phyloP scores from a whole-genome alignment of 2,888 invertebrate species.

The Xylota sylvarum region DNA sequence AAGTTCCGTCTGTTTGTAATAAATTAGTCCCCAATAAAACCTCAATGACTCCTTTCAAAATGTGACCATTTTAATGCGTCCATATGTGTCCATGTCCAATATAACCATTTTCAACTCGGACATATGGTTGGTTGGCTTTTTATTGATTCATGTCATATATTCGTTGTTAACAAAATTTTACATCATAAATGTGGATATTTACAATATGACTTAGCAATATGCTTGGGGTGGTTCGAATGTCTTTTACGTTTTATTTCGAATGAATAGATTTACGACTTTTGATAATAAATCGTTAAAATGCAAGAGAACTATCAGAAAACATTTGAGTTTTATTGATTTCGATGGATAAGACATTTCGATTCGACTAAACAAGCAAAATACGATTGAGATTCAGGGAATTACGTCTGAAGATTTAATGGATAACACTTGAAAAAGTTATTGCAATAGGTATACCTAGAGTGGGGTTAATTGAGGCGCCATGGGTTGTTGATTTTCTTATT shows the following conservation, averaged over 20 bases:
- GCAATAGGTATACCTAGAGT: background rate
- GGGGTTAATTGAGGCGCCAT: constrained; percentile 42
- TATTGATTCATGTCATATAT: constrained; percentile 35
- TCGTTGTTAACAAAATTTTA: constrained; percentile 45
- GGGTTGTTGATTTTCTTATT: background rate
- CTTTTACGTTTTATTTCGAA: constrained; percentile 20
- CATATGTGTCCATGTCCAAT: constrained; percentile 24
- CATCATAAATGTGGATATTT: constrained; percentile 56
- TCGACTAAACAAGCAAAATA: constrained; percentile 28
- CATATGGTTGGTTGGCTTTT: constrained; percentile 3
- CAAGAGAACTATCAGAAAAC: constrained; percentile 43
- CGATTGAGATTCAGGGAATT: constrained; percentile 58
- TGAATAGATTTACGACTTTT: constrained; percentile 66
- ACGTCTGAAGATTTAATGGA: constrained; percentile 38
- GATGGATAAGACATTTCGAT: constrained; percentile 20
- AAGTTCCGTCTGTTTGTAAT: constrained; percentile 22
- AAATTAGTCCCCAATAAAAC: constrained; percentile 58
- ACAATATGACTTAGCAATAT: constrained; percentile 15
- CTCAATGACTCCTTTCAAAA: constrained; percentile 43
- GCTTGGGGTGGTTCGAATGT: constrained; percentile 1
- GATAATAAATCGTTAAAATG: constrained; percentile 69
- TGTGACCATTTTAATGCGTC: constrained; percentile 50
- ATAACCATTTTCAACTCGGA: constrained; percentile 3
- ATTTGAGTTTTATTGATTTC: constrained; percentile 49
- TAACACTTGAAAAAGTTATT: constrained; percentile 3